A percentile compares a stretch with the other conserved stretches of the same genome.
phyloP scores from a whole-genome alignment of 2,113 vertebrate species.

The Oryzias celebensis region DNA sequence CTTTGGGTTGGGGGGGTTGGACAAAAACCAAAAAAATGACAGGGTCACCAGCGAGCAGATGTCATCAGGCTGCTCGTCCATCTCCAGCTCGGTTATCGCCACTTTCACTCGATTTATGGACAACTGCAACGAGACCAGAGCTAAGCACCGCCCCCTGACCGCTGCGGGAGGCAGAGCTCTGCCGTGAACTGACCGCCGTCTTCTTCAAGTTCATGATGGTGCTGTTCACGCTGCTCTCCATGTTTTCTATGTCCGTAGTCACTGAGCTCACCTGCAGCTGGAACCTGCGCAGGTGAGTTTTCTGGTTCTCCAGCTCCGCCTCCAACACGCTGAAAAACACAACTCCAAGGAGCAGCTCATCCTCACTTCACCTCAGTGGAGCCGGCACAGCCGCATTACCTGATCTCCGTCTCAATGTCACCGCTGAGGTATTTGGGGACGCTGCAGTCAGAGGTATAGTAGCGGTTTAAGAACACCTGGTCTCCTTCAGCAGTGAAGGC shows the following conservation, averaged over 20 bases:
- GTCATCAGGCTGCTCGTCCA: conserved; percentile 44
- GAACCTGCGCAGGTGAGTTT: conserved; percentile 56
- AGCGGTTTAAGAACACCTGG: conserved; percentile 54
- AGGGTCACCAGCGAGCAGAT: conserved; percentile 42
- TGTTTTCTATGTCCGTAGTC: conserved; percentile 18
- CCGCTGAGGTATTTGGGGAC: conserved; percentile 42
- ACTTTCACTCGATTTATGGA: conserved; percentile 42
- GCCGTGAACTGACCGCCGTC: conserved; percentile 33
- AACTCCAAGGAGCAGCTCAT: not conserved
- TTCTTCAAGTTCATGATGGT: conserved; percentile 40
- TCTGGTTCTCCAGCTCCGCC: conserved; percentile 50
- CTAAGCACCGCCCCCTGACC: not conserved
- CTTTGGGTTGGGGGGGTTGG: not conserved
- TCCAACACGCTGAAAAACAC: conserved; percentile 39
- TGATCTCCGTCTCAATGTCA: conserved; percentile 49
- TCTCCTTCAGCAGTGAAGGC: conserved; percentile 55
- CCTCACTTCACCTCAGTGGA: no score
- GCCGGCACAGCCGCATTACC: conserved; percentile 13
- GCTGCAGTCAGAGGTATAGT: conserved; percentile 51
- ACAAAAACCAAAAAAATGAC: not conserved
- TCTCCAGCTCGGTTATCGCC: conserved; percentile 47
- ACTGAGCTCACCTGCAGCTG: conserved; percentile 38
- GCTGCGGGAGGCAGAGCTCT: no score
- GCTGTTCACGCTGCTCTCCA: conserved; percentile 43
- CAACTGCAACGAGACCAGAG: conserved; percentile 9